A percentile compares a stretch with the other conserved stretches of the same genome.
These are phyloP conservation scores for Cyanoramphus novaezelandiae DNA, from an alignment of 2,113 vertebrate genomes.

Conservation along the genomic window DNA sequence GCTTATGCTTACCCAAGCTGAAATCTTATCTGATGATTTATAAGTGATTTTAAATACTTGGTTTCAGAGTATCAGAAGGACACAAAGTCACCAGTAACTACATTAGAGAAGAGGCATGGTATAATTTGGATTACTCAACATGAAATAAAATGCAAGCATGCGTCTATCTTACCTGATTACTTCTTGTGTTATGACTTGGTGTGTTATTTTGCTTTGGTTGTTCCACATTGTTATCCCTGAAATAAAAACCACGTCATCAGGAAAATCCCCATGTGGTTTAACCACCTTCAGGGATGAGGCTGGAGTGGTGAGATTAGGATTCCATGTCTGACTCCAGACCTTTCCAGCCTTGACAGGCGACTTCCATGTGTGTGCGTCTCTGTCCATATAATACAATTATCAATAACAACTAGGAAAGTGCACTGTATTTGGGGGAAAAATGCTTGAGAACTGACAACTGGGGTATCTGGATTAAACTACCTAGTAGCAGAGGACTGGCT, in stretches of 20 bases:
- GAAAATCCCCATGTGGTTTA: background rate
- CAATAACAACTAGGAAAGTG: background rate
- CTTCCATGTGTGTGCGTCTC: background rate
- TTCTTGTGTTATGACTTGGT: background rate
- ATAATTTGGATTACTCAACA: background rate
- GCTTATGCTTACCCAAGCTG: background rate
- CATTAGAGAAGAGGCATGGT: background rate
- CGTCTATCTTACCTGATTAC: constrained; percentile 6
- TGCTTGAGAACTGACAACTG: background rate
- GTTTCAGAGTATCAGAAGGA: background rate
- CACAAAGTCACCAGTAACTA: background rate
- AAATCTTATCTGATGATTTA: background rate
- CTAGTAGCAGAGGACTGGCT: background rate
- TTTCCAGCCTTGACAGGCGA: background rate
- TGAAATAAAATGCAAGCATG: background rate
- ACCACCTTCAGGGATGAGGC: background rate
- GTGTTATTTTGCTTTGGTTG: constrained; percentile 27
- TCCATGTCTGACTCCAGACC: background rate
- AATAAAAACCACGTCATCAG: background rate
- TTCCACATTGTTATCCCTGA: constrained; percentile 17
- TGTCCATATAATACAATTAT: background rate
- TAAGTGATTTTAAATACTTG: background rate
- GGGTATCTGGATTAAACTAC: background rate
- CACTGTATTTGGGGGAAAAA: background rate
- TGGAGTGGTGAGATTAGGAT: background rate